phyloP scores from a whole-genome alignment of 2,113 vertebrate species.

The Ptyas mucosa region DNA sequence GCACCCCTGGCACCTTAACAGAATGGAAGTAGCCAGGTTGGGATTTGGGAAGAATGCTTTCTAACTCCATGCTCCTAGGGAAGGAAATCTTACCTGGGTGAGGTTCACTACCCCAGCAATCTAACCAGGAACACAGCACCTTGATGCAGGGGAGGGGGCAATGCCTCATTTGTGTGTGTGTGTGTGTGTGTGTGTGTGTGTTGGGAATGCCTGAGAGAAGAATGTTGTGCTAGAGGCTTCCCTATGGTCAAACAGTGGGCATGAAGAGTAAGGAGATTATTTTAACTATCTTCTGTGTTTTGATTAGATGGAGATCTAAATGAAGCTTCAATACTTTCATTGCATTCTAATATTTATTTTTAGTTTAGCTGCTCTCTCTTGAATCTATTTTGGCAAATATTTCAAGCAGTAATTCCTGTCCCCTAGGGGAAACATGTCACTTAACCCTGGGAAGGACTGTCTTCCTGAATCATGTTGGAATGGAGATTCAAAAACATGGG shows the following conservation, averaged over 20 bases:
- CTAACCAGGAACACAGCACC: not conserved
- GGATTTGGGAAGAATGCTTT: not conserved
- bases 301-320: not conserved
- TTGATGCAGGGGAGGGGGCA: not conserved
- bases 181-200: not conserved
- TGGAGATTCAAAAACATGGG: not conserved
- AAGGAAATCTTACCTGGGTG: not conserved
- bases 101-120: no score
- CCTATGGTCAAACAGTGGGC: not conserved
- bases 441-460: not conserved
- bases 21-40: not conserved
- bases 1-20: not conserved
- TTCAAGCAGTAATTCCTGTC: not conserved
- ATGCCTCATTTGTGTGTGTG: no score
- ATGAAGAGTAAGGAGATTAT: not conserved
- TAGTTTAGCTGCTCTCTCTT: not conserved
- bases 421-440: slow-evolving; percentile 5
- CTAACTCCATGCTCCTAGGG: not conserved
- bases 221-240: not conserved
- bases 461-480: not conserved
- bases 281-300: not conserved
- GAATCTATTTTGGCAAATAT: not conserved
- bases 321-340: not conserved
- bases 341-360: not conserved
- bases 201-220: not conserved